Conservation (phyloP, 2,888 invertebrate genomes). For the Heliconius ismenius region DNA sequence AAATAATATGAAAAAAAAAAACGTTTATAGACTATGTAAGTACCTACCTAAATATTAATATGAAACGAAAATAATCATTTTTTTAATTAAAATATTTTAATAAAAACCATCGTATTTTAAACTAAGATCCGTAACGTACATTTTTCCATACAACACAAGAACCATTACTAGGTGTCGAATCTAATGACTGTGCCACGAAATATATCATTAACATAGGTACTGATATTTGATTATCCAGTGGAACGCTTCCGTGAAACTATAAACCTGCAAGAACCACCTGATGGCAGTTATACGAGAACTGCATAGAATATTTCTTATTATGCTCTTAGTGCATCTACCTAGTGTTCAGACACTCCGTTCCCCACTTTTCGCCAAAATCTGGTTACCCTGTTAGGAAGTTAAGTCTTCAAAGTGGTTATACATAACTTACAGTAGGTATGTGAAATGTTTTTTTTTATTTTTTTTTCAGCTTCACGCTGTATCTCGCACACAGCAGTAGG, state of each 20-base stretch:
- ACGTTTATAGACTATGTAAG: too few species aligned
- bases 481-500: background rate
- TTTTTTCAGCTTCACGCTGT: too few species aligned
- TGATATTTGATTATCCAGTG: conserved; percentile 25
- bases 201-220: conserved; percentile 48
- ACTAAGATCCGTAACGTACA: background rate
- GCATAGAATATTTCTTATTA: background rate
- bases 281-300: background rate
- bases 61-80: background rate
- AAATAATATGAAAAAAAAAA: too few species aligned
- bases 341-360: too few species aligned
- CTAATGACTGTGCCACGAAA: conserved; percentile 61
- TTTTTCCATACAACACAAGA: conserved; percentile 8
- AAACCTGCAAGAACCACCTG: background rate
- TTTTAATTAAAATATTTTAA: background rate
- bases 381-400: too few species aligned
- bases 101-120: background rate
- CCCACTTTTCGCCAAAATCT: too few species aligned
- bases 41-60: background rate
- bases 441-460: too few species aligned
- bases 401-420: too few species aligned
- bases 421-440: too few species aligned
- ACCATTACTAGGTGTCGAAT: conserved; percentile 48
- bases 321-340: background rate
- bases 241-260: conserved; percentile 43